Evolutionary conservation across 2,113 vertebrate species (phyloP).

Genomic region (Prunella fulvescens): DNA sequence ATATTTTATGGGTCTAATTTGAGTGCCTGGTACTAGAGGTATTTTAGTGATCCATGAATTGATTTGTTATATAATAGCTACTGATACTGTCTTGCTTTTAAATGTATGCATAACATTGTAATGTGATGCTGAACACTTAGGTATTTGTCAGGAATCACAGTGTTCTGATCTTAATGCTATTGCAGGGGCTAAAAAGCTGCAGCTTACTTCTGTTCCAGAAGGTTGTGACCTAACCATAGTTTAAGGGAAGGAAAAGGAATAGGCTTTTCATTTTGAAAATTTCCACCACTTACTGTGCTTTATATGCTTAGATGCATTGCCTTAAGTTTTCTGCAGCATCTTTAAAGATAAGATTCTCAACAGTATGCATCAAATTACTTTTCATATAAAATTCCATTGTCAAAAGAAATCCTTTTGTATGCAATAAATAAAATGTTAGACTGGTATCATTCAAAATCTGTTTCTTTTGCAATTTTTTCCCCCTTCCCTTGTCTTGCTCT

Average conservation of each 20-base stretch:
- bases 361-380: conserved; percentile 61
- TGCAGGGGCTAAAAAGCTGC: conserved; percentile 40
- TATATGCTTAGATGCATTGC: conserved; percentile 66
- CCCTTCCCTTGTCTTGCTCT: not conserved
- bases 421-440: conserved; percentile 68
- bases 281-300: conserved; percentile 62
- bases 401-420: conserved; percentile 65
- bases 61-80: conserved; percentile 57
- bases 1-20: not conserved
- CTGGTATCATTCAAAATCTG: conserved; percentile 19
- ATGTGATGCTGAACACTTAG: conserved; percentile 50
- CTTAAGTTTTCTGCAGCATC: conserved; percentile 64
- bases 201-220: conserved; percentile 2
- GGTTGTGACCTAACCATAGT: not conserved
- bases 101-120: conserved; percentile 45
- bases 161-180: conserved; percentile 37
- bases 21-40: conserved; percentile 51
- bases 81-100: conserved; percentile 60
- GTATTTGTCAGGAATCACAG: conserved; percentile 27
- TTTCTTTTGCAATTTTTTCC: not conserved
- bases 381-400: conserved; percentile 61
- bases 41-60: conserved; percentile 53
- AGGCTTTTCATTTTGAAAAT: conserved; percentile 30
- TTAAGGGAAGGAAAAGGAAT: conserved; percentile 32
- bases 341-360: conserved; percentile 51